phyloP scores from a whole-genome alignment of 2,888 invertebrate genomes.

The Holacanthella duospinosa region DNA sequence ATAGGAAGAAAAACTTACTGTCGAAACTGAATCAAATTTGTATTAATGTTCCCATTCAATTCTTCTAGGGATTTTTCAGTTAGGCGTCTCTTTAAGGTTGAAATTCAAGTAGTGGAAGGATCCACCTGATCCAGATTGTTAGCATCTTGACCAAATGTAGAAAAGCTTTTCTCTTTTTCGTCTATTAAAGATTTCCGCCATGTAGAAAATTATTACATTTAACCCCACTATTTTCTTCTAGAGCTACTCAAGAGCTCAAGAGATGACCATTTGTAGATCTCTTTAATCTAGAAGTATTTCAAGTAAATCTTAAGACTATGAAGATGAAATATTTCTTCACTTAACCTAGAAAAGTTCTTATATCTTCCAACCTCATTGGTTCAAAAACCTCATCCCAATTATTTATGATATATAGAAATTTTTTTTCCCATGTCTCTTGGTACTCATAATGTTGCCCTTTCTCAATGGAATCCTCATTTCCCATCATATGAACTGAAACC shows the following conservation, averaged over 20 bases:
- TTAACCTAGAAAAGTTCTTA: too few species aligned
- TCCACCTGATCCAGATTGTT: conserved; percentile 2
- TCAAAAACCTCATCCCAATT: conserved; percentile 13
- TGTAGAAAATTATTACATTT: background rate
- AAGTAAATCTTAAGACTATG: too few species aligned
- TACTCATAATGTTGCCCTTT: conserved; percentile 9
- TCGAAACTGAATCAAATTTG: conserved; percentile 19
- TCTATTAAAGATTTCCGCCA: background rate
- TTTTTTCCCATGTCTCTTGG: conserved; percentile 12
- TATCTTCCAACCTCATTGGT: too few species aligned
- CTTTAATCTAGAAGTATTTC: too few species aligned
- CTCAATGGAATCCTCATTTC: background rate
- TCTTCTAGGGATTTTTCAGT: conserved; percentile 10
- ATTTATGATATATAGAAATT: conserved; percentile 20
- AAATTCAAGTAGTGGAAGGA: background rate
- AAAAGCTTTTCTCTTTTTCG: background rate
- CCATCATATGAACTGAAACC: background rate
- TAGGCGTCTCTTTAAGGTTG: background rate
- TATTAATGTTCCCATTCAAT: conserved; percentile 16
- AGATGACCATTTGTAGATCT: too few species aligned
- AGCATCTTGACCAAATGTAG: background rate
- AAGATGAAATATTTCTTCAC: too few species aligned
- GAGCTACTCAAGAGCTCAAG: too few species aligned
- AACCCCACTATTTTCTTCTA: too few species aligned
- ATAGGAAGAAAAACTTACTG: conserved; percentile 9